Conservation (phyloP, 2,797 vertebrate genomes). For the Mormyrops boulengeri region DNA sequence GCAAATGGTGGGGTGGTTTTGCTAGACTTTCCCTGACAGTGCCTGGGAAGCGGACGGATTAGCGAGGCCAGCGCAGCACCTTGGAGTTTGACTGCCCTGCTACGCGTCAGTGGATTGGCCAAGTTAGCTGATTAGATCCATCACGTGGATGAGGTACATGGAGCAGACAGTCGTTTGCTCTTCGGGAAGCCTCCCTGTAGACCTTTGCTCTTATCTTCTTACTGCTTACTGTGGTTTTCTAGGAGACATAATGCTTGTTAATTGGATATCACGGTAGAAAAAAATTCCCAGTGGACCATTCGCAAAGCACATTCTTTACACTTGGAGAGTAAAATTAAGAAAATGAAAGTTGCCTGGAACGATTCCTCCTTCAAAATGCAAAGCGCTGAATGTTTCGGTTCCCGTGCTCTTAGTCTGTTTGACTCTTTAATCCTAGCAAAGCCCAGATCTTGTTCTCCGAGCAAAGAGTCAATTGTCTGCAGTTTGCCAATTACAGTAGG, state of each 20-base stretch:
- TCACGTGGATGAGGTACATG: not conserved
- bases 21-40: not conserved
- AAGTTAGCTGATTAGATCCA: conserved; percentile 1
- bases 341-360: not conserved
- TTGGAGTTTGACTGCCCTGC: not conserved
- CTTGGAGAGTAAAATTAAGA: not conserved
- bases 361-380: not conserved
- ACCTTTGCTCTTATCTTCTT: conserved; percentile 9
- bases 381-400: not conserved
- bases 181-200: not conserved
- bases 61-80: not conserved
- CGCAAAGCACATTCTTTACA: not conserved
- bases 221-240: not conserved
- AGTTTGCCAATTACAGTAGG: conserved; percentile 13
- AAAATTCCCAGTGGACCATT: not conserved
- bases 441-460: not conserved
- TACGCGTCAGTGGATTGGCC: not conserved
- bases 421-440: conserved; percentile 13
- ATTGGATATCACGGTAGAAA: conserved; percentile 13
- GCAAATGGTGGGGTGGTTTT: not conserved
- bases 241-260: conserved; percentile 2
- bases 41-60: conserved; percentile 1
- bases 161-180: not conserved
- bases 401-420: not conserved
- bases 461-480: conserved; percentile 12